A percentile compares a stretch with the other conserved stretches of the same genome.
These are phyloP conservation scores for Leptobrachium leishanense DNA, from an alignment of 2,113 vertebrate species.

Conservation along the genomic window DNA sequence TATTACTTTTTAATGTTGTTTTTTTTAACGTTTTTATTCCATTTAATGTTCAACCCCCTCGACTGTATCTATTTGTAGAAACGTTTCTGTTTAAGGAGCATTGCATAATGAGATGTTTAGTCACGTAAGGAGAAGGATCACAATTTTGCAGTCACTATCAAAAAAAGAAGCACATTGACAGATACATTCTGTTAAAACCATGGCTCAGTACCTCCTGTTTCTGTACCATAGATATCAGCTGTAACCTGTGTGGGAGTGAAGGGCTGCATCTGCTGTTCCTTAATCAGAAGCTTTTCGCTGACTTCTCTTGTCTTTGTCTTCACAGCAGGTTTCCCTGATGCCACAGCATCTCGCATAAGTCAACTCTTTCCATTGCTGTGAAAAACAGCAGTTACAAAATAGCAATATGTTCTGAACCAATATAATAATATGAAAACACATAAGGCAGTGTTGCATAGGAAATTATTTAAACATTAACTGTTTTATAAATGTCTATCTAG, in stretches of 20 bases:
- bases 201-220: slow-evolving; percentile 21
- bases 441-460: neutral
- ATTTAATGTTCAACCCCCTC: neutral
- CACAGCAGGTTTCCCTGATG: slow-evolving; percentile 35
- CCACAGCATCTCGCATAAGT: slow-evolving; percentile 36
- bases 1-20: neutral
- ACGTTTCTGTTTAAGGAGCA: slow-evolving; percentile 3
- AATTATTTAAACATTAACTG: neutral
- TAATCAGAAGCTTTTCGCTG: slow-evolving; percentile 45
- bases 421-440: neutral
- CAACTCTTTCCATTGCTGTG: slow-evolving; percentile 20
- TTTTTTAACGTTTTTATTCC: neutral
- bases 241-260: slow-evolving; percentile 46
- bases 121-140: neutral
- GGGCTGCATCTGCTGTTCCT: slow-evolving; percentile 31
- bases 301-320: slow-evolving; percentile 38
- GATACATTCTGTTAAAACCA: slow-evolving; percentile 11
- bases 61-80: slow-evolving; percentile 14
- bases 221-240: slow-evolving; percentile 21
- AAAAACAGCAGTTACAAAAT: slow-evolving; percentile 13
- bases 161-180: slow-evolving; percentile 7
- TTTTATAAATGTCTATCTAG: too few species aligned
- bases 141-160: neutral
- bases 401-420: neutral
- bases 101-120: slow-evolving; percentile 35